Percentiles rank a stretch among this genome's conserved stretches.
These are phyloP conservation scores for Conus ventricosus DNA, from an alignment of 1,140 invertebrate species.

Conservation along the genomic window DNA sequence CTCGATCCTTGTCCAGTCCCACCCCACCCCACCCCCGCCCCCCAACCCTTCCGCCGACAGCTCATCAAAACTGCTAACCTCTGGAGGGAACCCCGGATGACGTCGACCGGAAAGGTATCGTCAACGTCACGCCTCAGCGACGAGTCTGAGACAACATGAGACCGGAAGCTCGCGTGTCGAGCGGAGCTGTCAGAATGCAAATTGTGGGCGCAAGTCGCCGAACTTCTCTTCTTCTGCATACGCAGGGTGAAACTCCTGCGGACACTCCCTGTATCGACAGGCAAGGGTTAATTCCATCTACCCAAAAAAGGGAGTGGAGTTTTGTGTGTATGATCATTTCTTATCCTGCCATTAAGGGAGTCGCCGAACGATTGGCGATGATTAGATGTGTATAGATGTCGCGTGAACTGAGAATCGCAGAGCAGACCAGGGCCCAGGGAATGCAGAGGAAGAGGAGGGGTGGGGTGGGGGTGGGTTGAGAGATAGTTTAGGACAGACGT, in stretches of 20 bases:
- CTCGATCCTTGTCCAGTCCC: not conserved
- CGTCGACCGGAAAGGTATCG: slow-evolving; percentile 20
- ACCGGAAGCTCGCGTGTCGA: slow-evolving; percentile 14
- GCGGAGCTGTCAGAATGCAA: not conserved
- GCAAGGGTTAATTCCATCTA: no score
- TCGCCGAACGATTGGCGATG: not conserved
- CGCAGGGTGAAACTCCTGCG: no score
- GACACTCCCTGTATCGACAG: no score
- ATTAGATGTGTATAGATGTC: not conserved
- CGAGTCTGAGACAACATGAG: slow-evolving; percentile 3
- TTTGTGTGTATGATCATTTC: no score
- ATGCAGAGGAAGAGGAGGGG: no score
- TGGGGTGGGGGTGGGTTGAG: no score
- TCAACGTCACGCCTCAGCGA: slow-evolving; percentile 21
- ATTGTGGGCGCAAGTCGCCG: not conserved
- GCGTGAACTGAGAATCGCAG: no score
- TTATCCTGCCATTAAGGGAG: no score
- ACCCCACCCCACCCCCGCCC: not conserved
- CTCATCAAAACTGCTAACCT: not conserved
- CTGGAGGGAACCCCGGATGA: not conserved
- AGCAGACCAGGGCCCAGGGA: no score
- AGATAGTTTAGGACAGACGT: no score
- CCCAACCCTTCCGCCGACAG: not conserved
- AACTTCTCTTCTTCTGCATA: no score
- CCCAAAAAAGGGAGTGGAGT: no score